phyloP scores from a whole-genome alignment of 2,113 vertebrate species.

The Mirounga angustirostris region DNA sequence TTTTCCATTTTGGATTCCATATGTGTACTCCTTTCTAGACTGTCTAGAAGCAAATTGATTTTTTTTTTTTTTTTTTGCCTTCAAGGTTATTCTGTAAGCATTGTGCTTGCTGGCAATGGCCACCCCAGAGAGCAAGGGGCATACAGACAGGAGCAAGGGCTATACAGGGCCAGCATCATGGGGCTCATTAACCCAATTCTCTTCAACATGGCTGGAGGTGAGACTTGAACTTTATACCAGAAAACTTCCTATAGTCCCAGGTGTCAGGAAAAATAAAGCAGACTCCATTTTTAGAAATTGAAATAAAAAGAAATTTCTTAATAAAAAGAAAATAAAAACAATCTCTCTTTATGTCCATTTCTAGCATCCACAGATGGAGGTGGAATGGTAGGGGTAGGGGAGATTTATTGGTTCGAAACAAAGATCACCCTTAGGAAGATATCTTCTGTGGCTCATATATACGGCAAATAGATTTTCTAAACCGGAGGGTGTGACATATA shows the following conservation, averaged over 20 bases:
- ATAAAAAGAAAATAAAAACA: not conserved
- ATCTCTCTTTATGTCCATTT: not conserved
- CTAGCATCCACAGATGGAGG: not conserved
- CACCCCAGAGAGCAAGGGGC: not conserved
- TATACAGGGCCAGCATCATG: not conserved
- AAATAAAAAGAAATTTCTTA: conserved; percentile 16
- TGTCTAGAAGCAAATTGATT: not conserved
- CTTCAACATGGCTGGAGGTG: not conserved
- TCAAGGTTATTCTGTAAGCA: not conserved
- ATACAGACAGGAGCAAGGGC: not conserved
- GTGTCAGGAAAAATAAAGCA: not conserved
- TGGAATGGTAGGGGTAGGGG: rapidly evolving
- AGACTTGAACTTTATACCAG: not conserved
- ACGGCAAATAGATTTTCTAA: not conserved
- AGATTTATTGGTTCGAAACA: not conserved
- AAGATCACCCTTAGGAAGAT: not conserved
- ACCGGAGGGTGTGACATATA: not conserved
- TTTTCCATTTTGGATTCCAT: not conserved
- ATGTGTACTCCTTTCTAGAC: conserved; percentile 6
- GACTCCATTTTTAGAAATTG: not conserved
- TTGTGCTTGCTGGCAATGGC: not conserved
- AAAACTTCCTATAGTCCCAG: not conserved
- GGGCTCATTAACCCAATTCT: not conserved
- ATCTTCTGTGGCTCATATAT: not conserved
- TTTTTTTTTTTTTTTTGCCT: not conserved